These are phyloP conservation scores for Cercocebus atys DNA, from an alignment of 2,113 vertebrate species.

Conservation along the genomic window DNA sequence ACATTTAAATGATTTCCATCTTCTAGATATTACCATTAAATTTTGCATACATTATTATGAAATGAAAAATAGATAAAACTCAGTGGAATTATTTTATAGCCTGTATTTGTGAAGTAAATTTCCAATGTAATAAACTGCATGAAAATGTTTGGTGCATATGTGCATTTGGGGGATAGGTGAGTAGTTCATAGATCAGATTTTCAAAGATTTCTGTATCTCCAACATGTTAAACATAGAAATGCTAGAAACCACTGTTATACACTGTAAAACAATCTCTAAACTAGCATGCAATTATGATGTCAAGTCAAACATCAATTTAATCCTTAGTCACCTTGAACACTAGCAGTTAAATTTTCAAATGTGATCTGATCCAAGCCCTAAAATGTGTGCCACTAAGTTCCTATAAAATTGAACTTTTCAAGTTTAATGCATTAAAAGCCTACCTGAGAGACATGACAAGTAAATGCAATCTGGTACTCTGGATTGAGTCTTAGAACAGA, in stretches of 20 bases:
- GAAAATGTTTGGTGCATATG: not conserved
- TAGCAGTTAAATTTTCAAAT: constrained; percentile 38
- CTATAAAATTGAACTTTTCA: constrained; percentile 27
- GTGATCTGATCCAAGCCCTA: not conserved
- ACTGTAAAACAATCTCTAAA: not conserved
- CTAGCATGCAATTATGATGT: not conserved
- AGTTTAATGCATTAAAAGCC: constrained; percentile 8
- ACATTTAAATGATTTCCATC: not conserved
- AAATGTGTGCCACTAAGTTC: not conserved
- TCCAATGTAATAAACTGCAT: not conserved
- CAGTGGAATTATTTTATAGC: not conserved
- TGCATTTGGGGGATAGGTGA: not conserved
- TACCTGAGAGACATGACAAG: not conserved
- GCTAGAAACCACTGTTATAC: not conserved
- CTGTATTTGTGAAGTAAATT: constrained; percentile 9
- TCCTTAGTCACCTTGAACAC: constrained; percentile 14
- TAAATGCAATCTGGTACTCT: not conserved
- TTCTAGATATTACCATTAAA: constrained; percentile 21
- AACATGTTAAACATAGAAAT: constrained; percentile 36
- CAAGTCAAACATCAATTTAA: constrained; percentile 18
- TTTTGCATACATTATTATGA: not conserved
- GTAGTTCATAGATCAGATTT: not conserved
- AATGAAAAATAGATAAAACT: not conserved
- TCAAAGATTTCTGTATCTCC: not conserved
- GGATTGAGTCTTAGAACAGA: not conserved